Percentiles rank a stretch among this genome's conserved stretches.
Evolutionary conservation across 1,140 invertebrate genomes (phyloP).

Genomic region (Heliconius melpomene): DNA sequence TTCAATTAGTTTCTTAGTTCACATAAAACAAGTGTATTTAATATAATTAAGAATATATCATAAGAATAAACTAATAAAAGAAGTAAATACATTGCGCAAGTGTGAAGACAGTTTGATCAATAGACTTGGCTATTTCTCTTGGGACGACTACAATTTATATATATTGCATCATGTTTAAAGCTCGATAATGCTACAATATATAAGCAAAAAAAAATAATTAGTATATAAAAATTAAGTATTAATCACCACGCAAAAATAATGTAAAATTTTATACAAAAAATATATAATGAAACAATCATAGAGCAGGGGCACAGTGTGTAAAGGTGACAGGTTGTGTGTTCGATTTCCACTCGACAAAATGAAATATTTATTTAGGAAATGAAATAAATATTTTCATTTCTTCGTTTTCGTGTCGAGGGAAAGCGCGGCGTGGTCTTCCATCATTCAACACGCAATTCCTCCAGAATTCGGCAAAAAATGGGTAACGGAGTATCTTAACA

Average conservation of each 20-base stretch:
- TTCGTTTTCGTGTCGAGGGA: no score
- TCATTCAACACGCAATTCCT: no score
- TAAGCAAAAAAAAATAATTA: background rate
- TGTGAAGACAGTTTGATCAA: conserved; percentile 41
- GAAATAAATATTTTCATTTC: no score
- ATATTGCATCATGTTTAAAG: background rate
- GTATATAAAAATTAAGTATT: background rate
- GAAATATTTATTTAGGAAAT: no score
- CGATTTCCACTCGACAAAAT: no score
- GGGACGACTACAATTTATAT: background rate
- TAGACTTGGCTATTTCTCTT: conserved; percentile 28
- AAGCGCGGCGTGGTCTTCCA: no score
- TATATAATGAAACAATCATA: no score
- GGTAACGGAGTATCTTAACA: no score
- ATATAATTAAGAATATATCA: background rate
- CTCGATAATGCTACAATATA: background rate
- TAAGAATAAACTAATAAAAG: background rate
- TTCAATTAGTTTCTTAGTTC: background rate
- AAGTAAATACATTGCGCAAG: conserved; percentile 32
- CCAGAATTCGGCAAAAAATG: no score
- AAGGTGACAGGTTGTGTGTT: background rate
- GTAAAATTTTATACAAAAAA: no score
- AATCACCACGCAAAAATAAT: background rate
- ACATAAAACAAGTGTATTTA: background rate
- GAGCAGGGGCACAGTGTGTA: no score